Evolutionary conservation across 2,888 invertebrate species (phyloP).

Genomic region (Neoascia interrupta): DNA sequence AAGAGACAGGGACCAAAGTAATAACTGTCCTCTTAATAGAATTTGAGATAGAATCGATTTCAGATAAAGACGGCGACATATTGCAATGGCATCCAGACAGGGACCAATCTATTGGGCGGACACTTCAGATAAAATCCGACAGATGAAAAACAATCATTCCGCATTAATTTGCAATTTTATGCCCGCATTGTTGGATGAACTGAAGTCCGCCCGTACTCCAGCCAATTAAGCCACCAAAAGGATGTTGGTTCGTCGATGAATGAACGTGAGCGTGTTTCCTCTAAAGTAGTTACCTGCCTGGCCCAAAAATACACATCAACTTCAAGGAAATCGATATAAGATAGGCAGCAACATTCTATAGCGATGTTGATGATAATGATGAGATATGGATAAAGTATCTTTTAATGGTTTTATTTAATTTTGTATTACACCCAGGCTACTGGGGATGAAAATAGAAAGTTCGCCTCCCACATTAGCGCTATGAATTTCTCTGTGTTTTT

Average conservation of each 20-base stretch:
- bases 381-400: conserved; percentile 13
- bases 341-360: not conserved
- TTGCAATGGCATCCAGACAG: not conserved
- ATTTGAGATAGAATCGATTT: conserved; percentile 43
- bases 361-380: conserved; percentile 3
- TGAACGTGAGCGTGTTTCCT: not conserved
- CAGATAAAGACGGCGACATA: not conserved
- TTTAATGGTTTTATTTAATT: conserved; percentile 38
- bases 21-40: conserved; percentile 46
- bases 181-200: not conserved
- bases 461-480: conserved; percentile 36
- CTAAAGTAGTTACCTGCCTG: not conserved
- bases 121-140: conserved; percentile 14
- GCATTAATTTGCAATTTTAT: conserved; percentile 40
- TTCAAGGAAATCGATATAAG: conserved; percentile 6
- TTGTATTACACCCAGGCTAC: not conserved
- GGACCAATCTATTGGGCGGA: too few species aligned
- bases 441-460: conserved; percentile 38
- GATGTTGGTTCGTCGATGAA: not conserved
- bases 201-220: not conserved
- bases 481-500: conserved; percentile 53
- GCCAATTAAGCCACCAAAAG: not conserved
- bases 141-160: conserved; percentile 37
- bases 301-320: conserved; percentile 32
- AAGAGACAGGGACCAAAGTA: conserved; percentile 10